Evolutionary conservation across 2,113 vertebrate genomes (phyloP).

Genomic region (Bucco capensis): DNA sequence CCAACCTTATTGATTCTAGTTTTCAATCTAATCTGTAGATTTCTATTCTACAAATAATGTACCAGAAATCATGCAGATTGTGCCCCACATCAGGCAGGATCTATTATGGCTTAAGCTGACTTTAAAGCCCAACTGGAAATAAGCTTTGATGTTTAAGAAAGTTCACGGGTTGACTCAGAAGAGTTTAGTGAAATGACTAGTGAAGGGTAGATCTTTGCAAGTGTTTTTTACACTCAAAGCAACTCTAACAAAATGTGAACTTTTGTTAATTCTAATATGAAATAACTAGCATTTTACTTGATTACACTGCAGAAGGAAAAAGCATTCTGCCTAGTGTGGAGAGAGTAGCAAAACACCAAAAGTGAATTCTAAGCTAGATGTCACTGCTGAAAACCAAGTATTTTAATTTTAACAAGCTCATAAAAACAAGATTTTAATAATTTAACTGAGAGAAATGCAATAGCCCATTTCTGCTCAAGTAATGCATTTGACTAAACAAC

Average conservation of each 20-base stretch:
- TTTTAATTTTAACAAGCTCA: background rate
- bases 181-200: slow-evolving; percentile 29
- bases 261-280: background rate
- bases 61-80: background rate
- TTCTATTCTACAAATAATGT: too few relatives aligned
- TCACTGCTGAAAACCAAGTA: background rate
- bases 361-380: background rate
- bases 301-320: background rate
- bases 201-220: slow-evolving; percentile 6
- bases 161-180: slow-evolving; percentile 43
- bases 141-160: slow-evolving; percentile 56
- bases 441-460: background rate
- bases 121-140: slow-evolving; percentile 38
- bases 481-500: background rate
- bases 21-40: too few relatives aligned
- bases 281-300: background rate
- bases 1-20: too few relatives aligned
- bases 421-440: slow-evolving; percentile 12
- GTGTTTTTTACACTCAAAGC: background rate
- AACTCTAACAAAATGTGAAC: background rate
- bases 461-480: background rate
- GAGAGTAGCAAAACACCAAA: background rate
- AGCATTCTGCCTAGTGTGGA: background rate
- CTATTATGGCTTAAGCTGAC: slow-evolving; percentile 14
- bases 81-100: background rate